Conservation (phyloP, 2,113 vertebrate species). For the Pitta sordida region DNA sequence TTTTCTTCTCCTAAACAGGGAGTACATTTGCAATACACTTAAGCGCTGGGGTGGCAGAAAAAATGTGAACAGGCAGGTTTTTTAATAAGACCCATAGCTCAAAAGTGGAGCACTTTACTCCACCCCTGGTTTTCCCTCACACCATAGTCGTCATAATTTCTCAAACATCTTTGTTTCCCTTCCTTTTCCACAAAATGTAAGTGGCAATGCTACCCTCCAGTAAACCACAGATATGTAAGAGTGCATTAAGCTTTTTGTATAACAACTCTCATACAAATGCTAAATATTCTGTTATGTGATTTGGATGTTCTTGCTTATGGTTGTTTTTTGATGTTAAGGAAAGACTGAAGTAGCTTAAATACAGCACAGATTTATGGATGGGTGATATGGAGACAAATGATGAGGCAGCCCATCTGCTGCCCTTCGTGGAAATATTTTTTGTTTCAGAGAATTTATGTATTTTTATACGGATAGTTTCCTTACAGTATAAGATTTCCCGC, state of each 20-base stretch:
- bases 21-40: neutral
- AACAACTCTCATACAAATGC: conserved; percentile 42
- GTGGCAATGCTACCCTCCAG: neutral
- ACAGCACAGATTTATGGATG: neutral
- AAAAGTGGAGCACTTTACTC: neutral
- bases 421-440: neutral
- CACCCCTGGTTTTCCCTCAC: conserved; percentile 5
- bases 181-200: neutral
- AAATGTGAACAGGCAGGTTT: neutral
- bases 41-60: neutral
- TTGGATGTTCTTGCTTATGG: conserved; percentile 32
- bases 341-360: conserved; percentile 1
- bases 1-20: neutral
- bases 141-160: neutral
- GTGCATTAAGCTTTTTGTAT: conserved; percentile 29
- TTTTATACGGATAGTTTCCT: neutral
- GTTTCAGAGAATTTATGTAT: neutral
- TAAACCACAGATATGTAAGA: conserved; percentile 35
- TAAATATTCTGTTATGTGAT: conserved; percentile 52
- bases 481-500: neutral
- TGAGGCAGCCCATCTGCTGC: conserved; percentile 7
- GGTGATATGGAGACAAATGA: neutral
- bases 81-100: neutral
- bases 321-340: conserved; percentile 37
- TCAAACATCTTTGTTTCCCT: neutral